phyloP scores from a whole-genome alignment of 2,888 invertebrate genomes.

The Belgica antarctica region DNA sequence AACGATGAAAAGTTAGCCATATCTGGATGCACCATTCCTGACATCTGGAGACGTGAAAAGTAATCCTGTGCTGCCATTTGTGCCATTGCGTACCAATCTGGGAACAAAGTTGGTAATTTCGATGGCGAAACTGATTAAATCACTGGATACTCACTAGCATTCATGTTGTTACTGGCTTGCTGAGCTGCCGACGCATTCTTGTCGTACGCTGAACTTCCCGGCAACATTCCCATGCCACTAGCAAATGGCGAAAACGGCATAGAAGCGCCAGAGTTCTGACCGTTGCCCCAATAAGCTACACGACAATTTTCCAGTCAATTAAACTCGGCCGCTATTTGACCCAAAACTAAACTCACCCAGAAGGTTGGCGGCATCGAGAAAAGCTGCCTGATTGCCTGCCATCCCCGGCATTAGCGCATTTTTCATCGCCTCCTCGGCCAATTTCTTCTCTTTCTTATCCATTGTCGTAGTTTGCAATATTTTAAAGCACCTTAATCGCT shows the following conservation, averaged over 20 bases:
- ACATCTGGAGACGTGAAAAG: conserved; percentile 76
- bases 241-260: conserved; percentile 27
- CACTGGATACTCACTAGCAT: conserved; percentile 9
- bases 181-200: background rate
- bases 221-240: conserved; percentile 1
- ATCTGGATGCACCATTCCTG: conserved; percentile 67
- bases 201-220: background rate
- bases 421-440: conserved; percentile 22
- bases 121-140: too few relatives aligned
- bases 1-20: conserved; percentile 53
- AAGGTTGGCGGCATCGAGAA: conserved; percentile 77
- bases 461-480: conserved; percentile 1
- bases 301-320: too few relatives aligned
- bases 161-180: background rate
- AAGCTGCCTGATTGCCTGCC: conserved; percentile 63
- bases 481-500: background rate
- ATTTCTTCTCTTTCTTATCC: conserved; percentile 40
- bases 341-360: conserved; percentile 69
- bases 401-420: conserved; percentile 29
- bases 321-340: too few relatives aligned
- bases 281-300: conserved; percentile 37
- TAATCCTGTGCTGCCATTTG: conserved; percentile 87
- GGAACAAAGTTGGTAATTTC: too few relatives aligned
- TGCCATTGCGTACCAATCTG: conserved; percentile 91
- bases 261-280: background rate